Base-by-base conservation (phyloP, 2,113 vertebrate genomes). In the Tamias sibiricus region DNA sequence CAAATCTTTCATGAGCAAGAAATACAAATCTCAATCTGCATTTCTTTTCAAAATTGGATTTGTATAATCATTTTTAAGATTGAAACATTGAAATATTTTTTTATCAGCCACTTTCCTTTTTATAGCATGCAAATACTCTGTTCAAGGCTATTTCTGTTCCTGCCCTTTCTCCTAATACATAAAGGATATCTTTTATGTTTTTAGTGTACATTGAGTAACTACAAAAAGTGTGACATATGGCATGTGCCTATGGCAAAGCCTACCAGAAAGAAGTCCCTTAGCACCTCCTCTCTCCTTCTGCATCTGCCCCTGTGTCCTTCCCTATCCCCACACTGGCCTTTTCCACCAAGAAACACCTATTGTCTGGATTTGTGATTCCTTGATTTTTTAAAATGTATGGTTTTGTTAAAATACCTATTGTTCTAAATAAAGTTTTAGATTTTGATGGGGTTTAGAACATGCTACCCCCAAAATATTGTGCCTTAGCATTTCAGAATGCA, bases 41-140 rank as follows among this genome's bases (percentile, higher is more conserved):
- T 89, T 72, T 94, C 5, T 75, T 79, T 93, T 83, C 79, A 52
- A 83, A 83, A 76, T 76, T 95, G 19, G 32, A 72, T 81, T 91
- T 81, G 16, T 64, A 81, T n/a, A 79, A 87, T 75, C 80, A 28
- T 32, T 54, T 75, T 84, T 75, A 87, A 72, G 40, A 44, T 17
- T 57, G 24, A 94, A 85, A 90, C 28, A 14, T 89, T 12, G 12
- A 47, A 8, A 64, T n/a, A 20, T 20, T 40, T 59, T 94, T 80
- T 37, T 37, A 37, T 74, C 44, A 37, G 8, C 14, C 22, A n/a
- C 77, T 72, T 83, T 22, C 42, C 22, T 40, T 26, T 90, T 30
- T 35, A 35, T 49, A 81, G 80, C 8, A 42, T 47, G 17, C 13
- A 12, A 72, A 66, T 76, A 76, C 82, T 94, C 24, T 40, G 22